A percentile compares a stretch with the other conserved stretches of the same genome.
Evolutionary conservation across 2,113 vertebrate species (phyloP).

Genomic region (Oreochromis aureus): DNA sequence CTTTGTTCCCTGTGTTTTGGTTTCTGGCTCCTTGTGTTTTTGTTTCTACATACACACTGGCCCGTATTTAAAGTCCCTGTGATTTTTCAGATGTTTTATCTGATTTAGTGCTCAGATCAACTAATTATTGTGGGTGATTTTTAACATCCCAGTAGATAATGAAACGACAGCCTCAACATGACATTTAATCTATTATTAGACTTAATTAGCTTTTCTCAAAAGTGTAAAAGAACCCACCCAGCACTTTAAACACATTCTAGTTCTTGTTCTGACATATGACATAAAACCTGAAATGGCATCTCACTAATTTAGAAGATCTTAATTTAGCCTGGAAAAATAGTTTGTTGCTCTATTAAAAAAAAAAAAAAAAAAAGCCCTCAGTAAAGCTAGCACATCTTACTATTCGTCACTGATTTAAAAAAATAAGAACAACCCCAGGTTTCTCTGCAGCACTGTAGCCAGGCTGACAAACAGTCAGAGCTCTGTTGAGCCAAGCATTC

Average conservation of each 20-base stretch:
- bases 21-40: too few species aligned
- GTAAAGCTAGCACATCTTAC: not conserved
- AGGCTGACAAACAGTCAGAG: too few species aligned
- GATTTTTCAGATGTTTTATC: not conserved
- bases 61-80: not conserved
- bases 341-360: not conserved
- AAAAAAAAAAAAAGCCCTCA: not conserved
- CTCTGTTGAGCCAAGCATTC: not conserved
- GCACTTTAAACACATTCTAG: not conserved
- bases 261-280: not conserved
- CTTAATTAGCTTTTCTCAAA: not conserved
- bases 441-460: not conserved
- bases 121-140: not conserved
- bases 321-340: not conserved
- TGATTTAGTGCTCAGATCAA: not conserved
- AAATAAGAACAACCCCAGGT: not conserved
- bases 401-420: not conserved
- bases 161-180: not conserved
- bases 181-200: not conserved
- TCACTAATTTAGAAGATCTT: not conserved
- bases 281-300: not conserved
- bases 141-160: not conserved
- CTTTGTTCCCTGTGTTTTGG: too few species aligned
- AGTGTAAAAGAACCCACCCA: not conserved
- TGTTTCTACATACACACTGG: fast-evolving